Percentiles rank a stretch among this genome's conserved stretches.
Evolutionary conservation across 1,140 invertebrate species (phyloP).

Genomic region (Scaptomyza graminum): DNA sequence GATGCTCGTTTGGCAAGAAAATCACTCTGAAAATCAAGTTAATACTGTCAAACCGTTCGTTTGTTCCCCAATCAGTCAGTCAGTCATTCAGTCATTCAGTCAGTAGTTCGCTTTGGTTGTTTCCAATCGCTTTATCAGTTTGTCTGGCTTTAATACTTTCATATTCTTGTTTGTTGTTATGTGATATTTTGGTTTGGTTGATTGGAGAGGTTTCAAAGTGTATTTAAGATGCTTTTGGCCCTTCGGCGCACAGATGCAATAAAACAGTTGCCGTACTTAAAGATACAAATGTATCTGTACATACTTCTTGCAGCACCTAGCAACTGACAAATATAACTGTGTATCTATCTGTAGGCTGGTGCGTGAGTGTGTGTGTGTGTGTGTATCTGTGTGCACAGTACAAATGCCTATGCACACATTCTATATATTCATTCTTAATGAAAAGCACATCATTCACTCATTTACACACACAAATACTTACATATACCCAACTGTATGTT

Average conservation of each 20-base stretch:
- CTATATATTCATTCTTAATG: slow-evolving; percentile 75
- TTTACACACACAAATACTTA: background rate
- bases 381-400: background rate
- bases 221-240: slow-evolving; percentile 5
- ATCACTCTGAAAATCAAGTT: slow-evolving; percentile 37
- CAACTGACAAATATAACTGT: slow-evolving; percentile 15
- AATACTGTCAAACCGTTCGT: slow-evolving; percentile 40
- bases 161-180: slow-evolving; percentile 19
- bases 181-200: slow-evolving; percentile 11
- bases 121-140: slow-evolving; percentile 49
- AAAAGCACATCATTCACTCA: slow-evolving; percentile 53
- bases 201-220: background rate
- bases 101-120: slow-evolving; percentile 13
- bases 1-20: slow-evolving; percentile 10
- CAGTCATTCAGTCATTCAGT: slow-evolving; percentile 22
- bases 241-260: slow-evolving; percentile 8
- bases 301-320: slow-evolving; percentile 2
- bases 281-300: slow-evolving; percentile 5
- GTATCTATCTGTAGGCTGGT: slow-evolving; percentile 13
- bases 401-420: slow-evolving; percentile 24
- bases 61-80: slow-evolving; percentile 28
- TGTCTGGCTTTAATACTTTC: slow-evolving; percentile 54
- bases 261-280: background rate
- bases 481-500: slow-evolving; percentile 17
- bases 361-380: slow-evolving; percentile 31